Conservation (phyloP, 2,113 vertebrate genomes). For the Lepus europaeus region DNA sequence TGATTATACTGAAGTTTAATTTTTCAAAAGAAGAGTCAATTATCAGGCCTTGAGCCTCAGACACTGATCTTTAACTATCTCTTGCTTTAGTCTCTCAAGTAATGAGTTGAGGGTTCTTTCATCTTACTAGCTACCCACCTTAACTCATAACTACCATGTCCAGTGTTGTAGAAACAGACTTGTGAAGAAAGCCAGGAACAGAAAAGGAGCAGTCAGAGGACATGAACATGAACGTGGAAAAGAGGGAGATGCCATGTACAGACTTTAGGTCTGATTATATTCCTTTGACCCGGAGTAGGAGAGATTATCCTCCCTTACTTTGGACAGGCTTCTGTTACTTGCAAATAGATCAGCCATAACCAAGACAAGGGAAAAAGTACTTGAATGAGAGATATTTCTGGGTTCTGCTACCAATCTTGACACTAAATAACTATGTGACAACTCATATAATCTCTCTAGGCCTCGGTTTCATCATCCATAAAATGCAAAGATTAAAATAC, state of each 20-base stretch:
- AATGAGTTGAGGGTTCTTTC: not conserved
- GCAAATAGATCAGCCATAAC: not conserved
- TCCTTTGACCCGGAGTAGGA: not conserved
- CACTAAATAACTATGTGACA: not conserved
- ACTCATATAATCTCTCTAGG: not conserved
- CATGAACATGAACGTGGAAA: not conserved
- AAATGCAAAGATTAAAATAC: not conserved
- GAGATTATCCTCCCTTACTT: not conserved
- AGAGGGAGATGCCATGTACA: not conserved
- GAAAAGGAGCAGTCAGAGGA: not conserved
- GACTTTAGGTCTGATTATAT: accelerated
- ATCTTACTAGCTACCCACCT: not conserved
- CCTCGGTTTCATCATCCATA: not conserved
- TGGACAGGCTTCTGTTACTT: not conserved
- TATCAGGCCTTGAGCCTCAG: not conserved
- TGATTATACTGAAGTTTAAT: not conserved
- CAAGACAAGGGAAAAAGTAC: not conserved
- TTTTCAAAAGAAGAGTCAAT: not conserved
- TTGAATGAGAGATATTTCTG: not conserved
- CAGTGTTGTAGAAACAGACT: not conserved
- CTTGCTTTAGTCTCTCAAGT: not conserved
- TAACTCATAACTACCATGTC: not conserved
- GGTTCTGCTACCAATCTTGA: not conserved
- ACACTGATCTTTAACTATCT: not conserved
- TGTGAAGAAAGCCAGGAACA: not conserved